A percentile compares a stretch with the other conserved stretches of the same genome.
Evolutionary conservation across 64 coral and sea anemone species (phyloP).

Genomic region (Stylophora pistillata): DNA sequence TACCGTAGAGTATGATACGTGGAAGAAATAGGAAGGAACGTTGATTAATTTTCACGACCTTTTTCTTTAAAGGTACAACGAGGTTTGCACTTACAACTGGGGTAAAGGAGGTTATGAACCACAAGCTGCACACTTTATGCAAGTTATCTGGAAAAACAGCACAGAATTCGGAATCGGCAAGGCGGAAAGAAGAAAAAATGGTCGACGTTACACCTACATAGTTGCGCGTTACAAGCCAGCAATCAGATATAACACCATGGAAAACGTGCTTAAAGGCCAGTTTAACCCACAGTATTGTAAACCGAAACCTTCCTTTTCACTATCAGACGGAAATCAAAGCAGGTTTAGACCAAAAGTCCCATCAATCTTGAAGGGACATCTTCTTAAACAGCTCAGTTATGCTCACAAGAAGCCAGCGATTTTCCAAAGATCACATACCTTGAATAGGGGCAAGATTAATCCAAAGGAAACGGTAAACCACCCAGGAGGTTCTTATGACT

Average conservation of each 20-base stretch:
- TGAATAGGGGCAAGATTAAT: not conserved
- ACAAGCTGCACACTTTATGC: constrained; percentile 69
- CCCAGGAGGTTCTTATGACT: too few species aligned
- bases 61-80: constrained; percentile 55
- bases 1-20: too few species aligned
- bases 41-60: not conserved
- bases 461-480: not conserved
- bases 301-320: not conserved
- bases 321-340: not conserved
- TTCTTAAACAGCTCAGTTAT: not conserved
- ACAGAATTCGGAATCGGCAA: constrained; percentile 76
- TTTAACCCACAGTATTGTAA: constrained; percentile 66
- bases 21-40: not conserved
- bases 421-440: not conserved
- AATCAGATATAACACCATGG: constrained; percentile 26
- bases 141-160: constrained; percentile 66
- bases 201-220: constrained; percentile 49
- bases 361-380: not conserved
- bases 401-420: not conserved
- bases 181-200: constrained; percentile 58
- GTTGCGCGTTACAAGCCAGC: constrained; percentile 72
- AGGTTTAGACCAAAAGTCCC: not conserved
- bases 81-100: constrained; percentile 77
- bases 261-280: constrained; percentile 68
- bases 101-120: constrained; percentile 55